Percentiles rank a stretch among this genome's conserved stretches.
Evolutionary conservation across 2,888 invertebrate genomes (phyloP).

Genomic region (Lithophane leautieri): DNA sequence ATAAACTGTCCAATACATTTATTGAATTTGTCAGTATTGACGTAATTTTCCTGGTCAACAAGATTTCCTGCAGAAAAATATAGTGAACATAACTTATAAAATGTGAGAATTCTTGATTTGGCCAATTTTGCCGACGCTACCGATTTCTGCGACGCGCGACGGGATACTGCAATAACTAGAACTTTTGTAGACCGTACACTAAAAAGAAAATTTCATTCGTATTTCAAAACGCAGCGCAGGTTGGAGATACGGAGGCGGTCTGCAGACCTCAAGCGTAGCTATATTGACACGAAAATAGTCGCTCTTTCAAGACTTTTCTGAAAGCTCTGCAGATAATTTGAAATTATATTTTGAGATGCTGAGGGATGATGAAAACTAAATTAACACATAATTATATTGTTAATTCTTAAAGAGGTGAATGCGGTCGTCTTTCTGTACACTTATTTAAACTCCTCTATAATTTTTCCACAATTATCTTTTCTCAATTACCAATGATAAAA

Average conservation of each 20-base stretch:
- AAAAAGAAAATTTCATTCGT: slow-evolving; percentile 19
- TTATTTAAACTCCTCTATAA: not conserved
- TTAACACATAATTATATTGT: not conserved
- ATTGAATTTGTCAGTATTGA: slow-evolving; percentile 26
- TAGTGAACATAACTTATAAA: slow-evolving; percentile 25
- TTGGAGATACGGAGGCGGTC: not conserved
- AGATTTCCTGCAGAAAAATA: slow-evolving; percentile 39
- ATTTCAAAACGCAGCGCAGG: slow-evolving; percentile 26
- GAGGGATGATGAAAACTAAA: not conserved
- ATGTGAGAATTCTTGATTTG: slow-evolving; percentile 59
- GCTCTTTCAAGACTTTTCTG: not conserved
- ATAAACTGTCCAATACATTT: slow-evolving; percentile 1
- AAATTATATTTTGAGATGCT: not conserved
- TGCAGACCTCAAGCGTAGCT: slow-evolving; percentile 1
- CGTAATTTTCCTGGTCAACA: slow-evolving; percentile 20
- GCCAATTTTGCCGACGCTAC: slow-evolving; percentile 55
- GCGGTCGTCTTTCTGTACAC: too few species aligned
- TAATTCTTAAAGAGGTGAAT: not conserved
- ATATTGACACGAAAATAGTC: slow-evolving; percentile 20
- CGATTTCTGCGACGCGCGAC: slow-evolving; percentile 32
- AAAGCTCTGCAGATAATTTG: not conserved
- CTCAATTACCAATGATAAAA: not conserved
- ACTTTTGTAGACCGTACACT: slow-evolving; percentile 39
- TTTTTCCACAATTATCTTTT: not conserved
- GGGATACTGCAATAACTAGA: slow-evolving; percentile 46